phyloP scores from a whole-genome alignment of 2,797 vertebrate species.

The Sebastes steindachneri region DNA sequence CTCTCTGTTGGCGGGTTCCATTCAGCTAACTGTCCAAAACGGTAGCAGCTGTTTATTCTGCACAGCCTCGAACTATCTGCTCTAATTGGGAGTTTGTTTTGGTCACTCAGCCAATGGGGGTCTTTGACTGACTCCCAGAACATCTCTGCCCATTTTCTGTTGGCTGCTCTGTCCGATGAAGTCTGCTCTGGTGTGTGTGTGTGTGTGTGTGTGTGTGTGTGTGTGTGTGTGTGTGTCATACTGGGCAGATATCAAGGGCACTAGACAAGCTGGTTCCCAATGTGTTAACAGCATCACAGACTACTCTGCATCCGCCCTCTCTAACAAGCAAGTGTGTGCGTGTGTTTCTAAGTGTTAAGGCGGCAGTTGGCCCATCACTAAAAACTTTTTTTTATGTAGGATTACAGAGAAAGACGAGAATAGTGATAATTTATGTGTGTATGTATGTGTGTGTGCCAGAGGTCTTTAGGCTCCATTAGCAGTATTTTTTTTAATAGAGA shows the following conservation, averaged over 20 bases:
- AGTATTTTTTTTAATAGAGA: conserved; percentile 47
- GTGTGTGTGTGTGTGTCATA: background rate
- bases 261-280: conserved; percentile 24
- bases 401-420: conserved; percentile 10
- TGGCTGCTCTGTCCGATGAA: conserved; percentile 10
- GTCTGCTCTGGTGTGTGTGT: background rate
- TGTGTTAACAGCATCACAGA: conserved; percentile 8
- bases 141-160: conserved; percentile 18
- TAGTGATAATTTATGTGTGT: conserved; percentile 22
- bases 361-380: background rate
- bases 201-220: background rate
- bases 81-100: conserved; percentile 57
- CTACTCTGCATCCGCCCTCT: conserved; percentile 1
- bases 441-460: conserved; percentile 22
- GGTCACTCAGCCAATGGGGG: conserved; percentile 30
- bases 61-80: conserved; percentile 43
- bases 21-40: conserved; percentile 39
- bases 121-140: conserved; percentile 29
- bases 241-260: conserved; percentile 7
- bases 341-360: conserved; percentile 8
- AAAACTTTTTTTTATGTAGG: background rate
- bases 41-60: conserved; percentile 54
- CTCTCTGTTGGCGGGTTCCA: background rate
- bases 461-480: conserved; percentile 71
- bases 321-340: background rate